A percentile compares a stretch with the other conserved stretches of the same genome.
phyloP scores from a whole-genome alignment of 2,797 vertebrate species.

The Megaceryle alcyon region DNA sequence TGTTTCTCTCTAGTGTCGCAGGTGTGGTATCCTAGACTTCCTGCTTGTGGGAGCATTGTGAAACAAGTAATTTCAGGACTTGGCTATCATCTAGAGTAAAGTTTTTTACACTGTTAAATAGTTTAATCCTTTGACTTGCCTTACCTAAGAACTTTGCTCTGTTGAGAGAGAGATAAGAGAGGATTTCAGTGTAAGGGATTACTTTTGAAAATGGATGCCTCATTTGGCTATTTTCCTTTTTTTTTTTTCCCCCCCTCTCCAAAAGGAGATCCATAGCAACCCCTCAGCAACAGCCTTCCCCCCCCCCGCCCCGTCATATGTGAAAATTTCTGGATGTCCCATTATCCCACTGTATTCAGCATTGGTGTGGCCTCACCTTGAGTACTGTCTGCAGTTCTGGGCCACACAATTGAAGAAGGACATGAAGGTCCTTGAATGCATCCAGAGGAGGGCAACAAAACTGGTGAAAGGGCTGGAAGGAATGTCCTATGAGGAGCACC shows the following conservation, averaged over 20 bases:
- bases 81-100: background rate
- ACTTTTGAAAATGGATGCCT: background rate
- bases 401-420: too few species aligned
- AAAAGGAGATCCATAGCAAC: background rate
- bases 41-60: background rate
- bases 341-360: background rate
- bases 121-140: background rate
- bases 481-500: too few species aligned
- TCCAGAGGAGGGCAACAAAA: too few species aligned
- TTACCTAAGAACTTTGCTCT: background rate
- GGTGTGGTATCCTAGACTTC: background rate
- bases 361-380: background rate
- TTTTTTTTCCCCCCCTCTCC: background rate
- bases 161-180: background rate
- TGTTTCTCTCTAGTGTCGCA: background rate
- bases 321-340: background rate
- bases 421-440: too few species aligned
- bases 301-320: fast-evolving
- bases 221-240: background rate
- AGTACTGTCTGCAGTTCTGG: background rate
- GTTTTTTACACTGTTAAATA: background rate
- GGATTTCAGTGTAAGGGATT: background rate
- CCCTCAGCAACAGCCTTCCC: too few species aligned
- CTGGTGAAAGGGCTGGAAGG: too few species aligned
- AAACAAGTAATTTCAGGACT: background rate